phyloP scores from a whole-genome alignment of 2,888 invertebrate genomes.

The Dynastes tityus region DNA sequence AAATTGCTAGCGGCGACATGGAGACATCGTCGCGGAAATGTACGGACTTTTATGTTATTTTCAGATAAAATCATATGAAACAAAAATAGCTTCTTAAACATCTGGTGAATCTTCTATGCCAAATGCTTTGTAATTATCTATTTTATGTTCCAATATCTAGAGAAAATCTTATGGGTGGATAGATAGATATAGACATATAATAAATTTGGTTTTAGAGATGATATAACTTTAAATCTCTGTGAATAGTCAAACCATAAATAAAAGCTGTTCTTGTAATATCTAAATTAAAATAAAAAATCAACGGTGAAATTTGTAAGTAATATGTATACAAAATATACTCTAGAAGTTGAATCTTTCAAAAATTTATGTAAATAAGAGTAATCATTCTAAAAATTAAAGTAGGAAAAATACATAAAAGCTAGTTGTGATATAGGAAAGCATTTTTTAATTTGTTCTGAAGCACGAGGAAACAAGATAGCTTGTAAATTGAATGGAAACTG shows the following conservation, averaged over 20 bases:
- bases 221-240: neutral
- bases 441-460: slow-evolving; percentile 1
- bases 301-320: too few species aligned
- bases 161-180: slow-evolving; percentile 20
- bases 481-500: slow-evolving; percentile 20
- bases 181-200: neutral
- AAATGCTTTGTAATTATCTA: slow-evolving; percentile 33
- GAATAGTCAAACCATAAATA: neutral
- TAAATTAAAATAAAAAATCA: too few species aligned
- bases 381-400: too few species aligned
- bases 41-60: neutral
- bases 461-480: neutral
- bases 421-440: too few species aligned
- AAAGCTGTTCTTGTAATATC: neutral
- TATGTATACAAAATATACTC: too few species aligned
- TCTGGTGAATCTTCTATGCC: slow-evolving; percentile 27
- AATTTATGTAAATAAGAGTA: too few species aligned
- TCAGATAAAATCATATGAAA: slow-evolving; percentile 23
- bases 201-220: slow-evolving; percentile 11
- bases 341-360: too few species aligned
- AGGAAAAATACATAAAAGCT: too few species aligned
- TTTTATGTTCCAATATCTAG: slow-evolving; percentile 27
- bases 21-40: neutral
- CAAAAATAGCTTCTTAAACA: slow-evolving; percentile 26
- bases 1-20: too few species aligned